Conservation (phyloP, 1,140 invertebrate genomes). For the Pogonognathellus flavescens region DNA sequence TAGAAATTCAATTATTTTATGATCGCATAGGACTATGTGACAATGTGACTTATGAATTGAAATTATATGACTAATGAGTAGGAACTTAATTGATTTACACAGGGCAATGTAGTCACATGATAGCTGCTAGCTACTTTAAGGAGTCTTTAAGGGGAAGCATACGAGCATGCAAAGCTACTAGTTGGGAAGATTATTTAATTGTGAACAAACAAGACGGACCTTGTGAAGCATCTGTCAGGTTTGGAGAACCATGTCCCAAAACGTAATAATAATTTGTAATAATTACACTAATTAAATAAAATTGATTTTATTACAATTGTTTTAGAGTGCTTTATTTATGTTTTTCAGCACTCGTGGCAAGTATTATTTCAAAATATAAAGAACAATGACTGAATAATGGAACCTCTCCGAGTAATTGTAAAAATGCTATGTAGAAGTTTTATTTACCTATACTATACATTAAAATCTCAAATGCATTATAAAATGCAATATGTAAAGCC, state of each 20-base stretch:
- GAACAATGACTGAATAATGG: background rate
- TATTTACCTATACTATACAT: too few species aligned
- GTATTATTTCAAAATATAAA: constrained; percentile 10
- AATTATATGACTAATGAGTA: too few species aligned
- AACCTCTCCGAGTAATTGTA: too few species aligned
- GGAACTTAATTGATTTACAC: too few species aligned
- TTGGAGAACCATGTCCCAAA: constrained; percentile 21
- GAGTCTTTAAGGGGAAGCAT: constrained; percentile 19
- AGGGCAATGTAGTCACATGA: constrained; percentile 45
- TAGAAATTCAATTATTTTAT: too few species aligned
- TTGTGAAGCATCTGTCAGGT: background rate
- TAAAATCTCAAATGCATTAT: too few species aligned
- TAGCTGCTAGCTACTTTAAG: constrained; percentile 10
- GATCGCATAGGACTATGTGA: too few species aligned
- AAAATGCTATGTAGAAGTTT: too few species aligned
- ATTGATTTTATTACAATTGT: too few species aligned
- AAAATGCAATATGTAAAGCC: too few species aligned
- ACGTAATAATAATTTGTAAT: constrained; percentile 1
- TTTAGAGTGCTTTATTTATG: background rate
- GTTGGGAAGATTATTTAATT: constrained; percentile 36
- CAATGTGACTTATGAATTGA: too few species aligned
- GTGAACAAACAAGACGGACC: background rate
- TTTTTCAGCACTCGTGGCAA: constrained; percentile 31
- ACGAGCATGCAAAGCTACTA: constrained; percentile 3
- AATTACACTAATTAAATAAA: too few species aligned